These are phyloP conservation scores for Andrena fulva DNA, from an alignment of 2,888 invertebrate genomes.

Conservation along the genomic window DNA sequence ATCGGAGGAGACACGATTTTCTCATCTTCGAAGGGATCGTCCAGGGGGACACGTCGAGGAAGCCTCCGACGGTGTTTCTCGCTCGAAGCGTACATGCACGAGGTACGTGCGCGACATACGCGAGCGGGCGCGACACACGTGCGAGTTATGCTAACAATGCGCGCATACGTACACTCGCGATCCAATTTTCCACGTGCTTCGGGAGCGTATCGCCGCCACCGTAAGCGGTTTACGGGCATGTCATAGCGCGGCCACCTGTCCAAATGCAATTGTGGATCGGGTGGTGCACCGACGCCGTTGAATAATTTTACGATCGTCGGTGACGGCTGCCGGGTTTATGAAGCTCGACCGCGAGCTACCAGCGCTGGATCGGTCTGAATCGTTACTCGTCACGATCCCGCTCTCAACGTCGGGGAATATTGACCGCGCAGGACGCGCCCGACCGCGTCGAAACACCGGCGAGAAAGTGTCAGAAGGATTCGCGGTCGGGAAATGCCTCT, in stretches of 20 bases:
- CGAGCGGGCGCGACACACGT: slow-evolving; percentile 44
- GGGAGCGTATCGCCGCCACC: slow-evolving; percentile 46
- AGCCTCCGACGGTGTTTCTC: neutral
- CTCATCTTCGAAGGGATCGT: neutral
- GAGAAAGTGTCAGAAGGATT: slow-evolving; percentile 3
- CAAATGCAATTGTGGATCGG: slow-evolving; percentile 58
- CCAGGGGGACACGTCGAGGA: neutral
- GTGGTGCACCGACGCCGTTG: slow-evolving; percentile 43
- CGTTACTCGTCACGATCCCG: slow-evolving; percentile 6
- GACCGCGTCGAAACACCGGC: neutral
- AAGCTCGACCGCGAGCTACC: slow-evolving; percentile 10
- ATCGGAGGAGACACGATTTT: too few species aligned
- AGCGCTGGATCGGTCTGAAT: neutral
- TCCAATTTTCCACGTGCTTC: slow-evolving; percentile 62
- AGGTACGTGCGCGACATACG: slow-evolving; percentile 47
- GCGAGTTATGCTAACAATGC: slow-evolving; percentile 62
- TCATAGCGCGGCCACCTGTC: slow-evolving; percentile 49
- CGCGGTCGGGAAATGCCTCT: neutral
- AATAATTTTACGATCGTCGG: slow-evolving; percentile 52
- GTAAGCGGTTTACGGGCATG: slow-evolving; percentile 54
- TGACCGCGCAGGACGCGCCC: neutral
- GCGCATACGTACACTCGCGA: slow-evolving; percentile 43
- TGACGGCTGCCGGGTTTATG: slow-evolving; percentile 14
- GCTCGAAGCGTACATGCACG: slow-evolving; percentile 12
- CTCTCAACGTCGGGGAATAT: slow-evolving; percentile 9